Base-by-base conservation (phyloP, 2,113 vertebrate genomes). In the Vidua macroura region DNA sequence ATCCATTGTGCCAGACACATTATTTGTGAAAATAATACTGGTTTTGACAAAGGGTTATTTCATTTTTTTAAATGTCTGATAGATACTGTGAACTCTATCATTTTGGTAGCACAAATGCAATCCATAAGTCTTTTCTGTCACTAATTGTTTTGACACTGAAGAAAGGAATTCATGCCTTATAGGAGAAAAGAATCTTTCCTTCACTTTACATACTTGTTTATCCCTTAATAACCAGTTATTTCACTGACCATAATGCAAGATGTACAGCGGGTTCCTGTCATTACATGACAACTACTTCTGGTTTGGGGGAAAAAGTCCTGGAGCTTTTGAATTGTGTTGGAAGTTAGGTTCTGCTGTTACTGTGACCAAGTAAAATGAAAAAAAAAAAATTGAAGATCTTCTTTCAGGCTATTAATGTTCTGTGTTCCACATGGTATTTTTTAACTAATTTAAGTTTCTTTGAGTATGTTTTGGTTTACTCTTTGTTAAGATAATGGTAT, bases 31-130 rank as follows among this genome's bases (percentile, higher is more conserved):
- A 59, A 37, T 59, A 59, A 37, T 59, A 25, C 58, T 37, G 23
- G 15, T 59, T 59, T 59, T 37, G 23, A 17, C 58, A 59, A 37
- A 59, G 58, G n/a, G n/a, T 37, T 59, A 59, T 59, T 59, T 59
- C 7, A 59, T 25, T 59, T 35, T 35, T 35, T 59, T 8, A 79
- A 70, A 68, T 60, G 46, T 83, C 82, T 64, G 20, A 60, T 66
- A 70, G 53, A 31, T 70, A 31, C n/a, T 91, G 33, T 37, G 44
- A 78, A 52, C 20, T 46, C n/a, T 46, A 9, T 49, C 4, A 46
- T 86, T 96, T 81, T 83, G 59, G 30, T 89, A 88, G 74, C 31
- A 74, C 19, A 53, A 80, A 78, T 68, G 64, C 28, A 56, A 51
- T 56, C 20, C 69, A 39, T 41, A 31, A 68, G 13, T 70, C 21